Base-by-base conservation (phyloP, 2,113 vertebrate genomes). In the Labeo rohita region DNA sequence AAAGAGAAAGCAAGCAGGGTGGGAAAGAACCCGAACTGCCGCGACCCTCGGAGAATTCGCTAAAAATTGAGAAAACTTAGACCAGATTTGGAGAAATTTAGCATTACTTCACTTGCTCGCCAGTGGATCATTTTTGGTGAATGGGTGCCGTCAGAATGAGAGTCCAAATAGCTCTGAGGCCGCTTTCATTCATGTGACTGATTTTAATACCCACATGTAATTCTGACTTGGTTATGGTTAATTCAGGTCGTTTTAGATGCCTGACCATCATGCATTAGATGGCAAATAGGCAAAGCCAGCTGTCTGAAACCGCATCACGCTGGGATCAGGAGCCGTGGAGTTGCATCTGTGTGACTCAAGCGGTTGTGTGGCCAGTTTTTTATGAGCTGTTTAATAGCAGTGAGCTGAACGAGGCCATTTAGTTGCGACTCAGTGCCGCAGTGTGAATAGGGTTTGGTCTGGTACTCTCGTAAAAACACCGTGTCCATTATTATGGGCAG, bases 321-420 rank as follows among this genome's bases (percentile, higher is more conserved):
- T 66, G 74, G 16, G 84, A 77, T 68, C 59, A 47, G 75, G 83
- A 87, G 84, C 85, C 90, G 90, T 92, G 91, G 91, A 91, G 91
- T 77, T 79, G 89, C 72, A 87, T 89, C 50, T 77, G 49, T 89
- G 93, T 91, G 89, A 90, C 92, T 91, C 72, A 88, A 87, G 87
- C 90, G 90, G 92, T 93, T 92, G 88, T 89, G 85, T 92, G 90
- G 93, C 91, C 54, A 28, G 70, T 49, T 92, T 93, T 39, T 95
- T 94, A 94, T 84, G 92, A 93, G 87, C 92, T 91, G 93, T 93
- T 94, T 93, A 94, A 92, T 91, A 91, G 92, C 90, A 86, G 61
- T 88, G 87, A 86, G 89, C 76, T 93, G 91, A 93, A 92, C 90
- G 65, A 88, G 52, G 87, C 86, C 90, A 84, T 91, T 90, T 91